Conservation (phyloP, 2,797 vertebrate genomes). For the Phrynocephalus vlangalii region DNA sequence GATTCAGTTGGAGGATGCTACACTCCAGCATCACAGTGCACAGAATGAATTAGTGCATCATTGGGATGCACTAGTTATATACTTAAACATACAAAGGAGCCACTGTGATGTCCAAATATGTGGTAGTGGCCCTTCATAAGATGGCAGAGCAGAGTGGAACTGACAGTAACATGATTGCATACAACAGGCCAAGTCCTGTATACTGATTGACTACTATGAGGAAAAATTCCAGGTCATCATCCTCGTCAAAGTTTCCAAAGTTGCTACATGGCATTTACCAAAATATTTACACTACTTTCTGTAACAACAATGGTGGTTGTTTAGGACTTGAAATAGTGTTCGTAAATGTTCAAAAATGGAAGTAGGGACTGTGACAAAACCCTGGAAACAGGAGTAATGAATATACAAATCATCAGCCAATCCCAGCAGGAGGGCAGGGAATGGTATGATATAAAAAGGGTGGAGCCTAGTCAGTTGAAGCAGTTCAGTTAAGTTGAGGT, state of each 20-base stretch:
- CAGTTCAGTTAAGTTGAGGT: too few relatives aligned
- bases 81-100: not conserved
- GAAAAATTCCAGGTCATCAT: not conserved
- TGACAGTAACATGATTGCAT: not conserved
- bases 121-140: too few relatives aligned
- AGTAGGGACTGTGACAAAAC: too few relatives aligned
- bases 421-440: too few relatives aligned
- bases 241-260: not conserved
- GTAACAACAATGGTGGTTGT: not conserved
- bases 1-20: not conserved
- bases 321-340: not conserved
- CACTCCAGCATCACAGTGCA: not conserved
- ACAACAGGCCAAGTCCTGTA: not conserved
- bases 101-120: not conserved
- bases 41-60: not conserved
- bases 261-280: not conserved
- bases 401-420: too few relatives aligned
- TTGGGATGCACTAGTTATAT: not conserved
- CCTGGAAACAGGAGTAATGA: too few relatives aligned
- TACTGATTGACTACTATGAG: not conserved
- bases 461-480: too few relatives aligned
- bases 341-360: not conserved
- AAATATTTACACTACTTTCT: not conserved
- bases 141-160: not conserved
- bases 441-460: too few relatives aligned